Evolutionary conservation across 2,113 vertebrate species (phyloP).

Genomic region (Lepus europaeus): DNA sequence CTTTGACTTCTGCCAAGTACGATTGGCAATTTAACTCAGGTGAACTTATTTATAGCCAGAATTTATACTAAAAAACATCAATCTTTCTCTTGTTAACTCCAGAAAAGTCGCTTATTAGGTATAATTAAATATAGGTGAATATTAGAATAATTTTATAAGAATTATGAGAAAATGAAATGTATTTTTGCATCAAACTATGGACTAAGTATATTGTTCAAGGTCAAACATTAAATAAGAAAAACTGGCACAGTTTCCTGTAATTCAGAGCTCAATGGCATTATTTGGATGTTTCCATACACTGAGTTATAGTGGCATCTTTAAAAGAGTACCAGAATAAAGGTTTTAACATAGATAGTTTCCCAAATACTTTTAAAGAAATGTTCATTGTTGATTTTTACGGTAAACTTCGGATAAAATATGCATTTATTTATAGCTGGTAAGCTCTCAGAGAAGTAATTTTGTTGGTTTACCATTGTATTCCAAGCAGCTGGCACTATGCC

Average conservation of each 20-base stretch:
- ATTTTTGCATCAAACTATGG: slow-evolving; percentile 5
- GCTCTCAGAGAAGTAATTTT: background rate
- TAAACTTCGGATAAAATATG: background rate
- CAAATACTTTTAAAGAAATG: slow-evolving; percentile 15
- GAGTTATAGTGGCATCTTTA: background rate
- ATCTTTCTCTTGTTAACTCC: slow-evolving; percentile 2
- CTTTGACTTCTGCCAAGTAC: slow-evolving; percentile 17
- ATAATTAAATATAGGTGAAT: background rate
- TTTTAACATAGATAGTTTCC: background rate
- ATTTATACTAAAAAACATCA: slow-evolving; percentile 11
- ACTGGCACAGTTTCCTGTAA: background rate
- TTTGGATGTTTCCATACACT: background rate
- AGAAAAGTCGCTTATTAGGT: background rate
- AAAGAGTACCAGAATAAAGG: background rate
- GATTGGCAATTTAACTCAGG: background rate
- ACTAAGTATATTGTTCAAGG: slow-evolving; percentile 33
- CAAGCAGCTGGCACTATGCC: background rate
- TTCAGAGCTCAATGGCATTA: background rate
- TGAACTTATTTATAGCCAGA: slow-evolving; percentile 14
- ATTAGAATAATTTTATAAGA: slow-evolving; percentile 5
- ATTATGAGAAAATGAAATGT: slow-evolving; percentile 23
- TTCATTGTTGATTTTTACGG: background rate
- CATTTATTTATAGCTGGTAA: slow-evolving; percentile 8
- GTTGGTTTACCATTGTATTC: background rate
- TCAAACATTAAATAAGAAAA: slow-evolving; percentile 37